phyloP scores from a whole-genome alignment of 2,113 vertebrate genomes.

The Picathartes gymnocephalus region DNA sequence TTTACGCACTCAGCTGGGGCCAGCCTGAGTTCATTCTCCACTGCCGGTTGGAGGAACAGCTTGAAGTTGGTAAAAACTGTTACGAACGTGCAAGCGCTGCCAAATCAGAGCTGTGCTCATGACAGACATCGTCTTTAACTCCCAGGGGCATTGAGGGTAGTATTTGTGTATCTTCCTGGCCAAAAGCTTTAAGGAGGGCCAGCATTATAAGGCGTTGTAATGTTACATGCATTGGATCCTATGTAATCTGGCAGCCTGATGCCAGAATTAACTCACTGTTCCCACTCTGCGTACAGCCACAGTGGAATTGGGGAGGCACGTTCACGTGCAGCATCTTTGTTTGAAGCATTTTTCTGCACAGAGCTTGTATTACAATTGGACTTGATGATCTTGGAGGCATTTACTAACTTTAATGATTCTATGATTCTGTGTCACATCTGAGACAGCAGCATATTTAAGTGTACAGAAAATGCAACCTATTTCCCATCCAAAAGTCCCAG shows the following conservation, averaged over 20 bases:
- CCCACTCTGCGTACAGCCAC: neutral
- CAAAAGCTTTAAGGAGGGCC: neutral
- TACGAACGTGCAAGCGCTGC: neutral
- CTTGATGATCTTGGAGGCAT: neutral
- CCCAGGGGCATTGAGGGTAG: neutral
- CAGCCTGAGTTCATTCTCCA: conserved; percentile 15
- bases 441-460: neutral
- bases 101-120: neutral
- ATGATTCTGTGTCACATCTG: neutral
- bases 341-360: neutral
- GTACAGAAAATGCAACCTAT: neutral
- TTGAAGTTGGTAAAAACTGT: conserved; percentile 47
- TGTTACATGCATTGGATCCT: neutral
- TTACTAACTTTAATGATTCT: neutral
- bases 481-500: neutral
- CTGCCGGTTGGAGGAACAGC: conserved; percentile 5
- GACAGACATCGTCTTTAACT: neutral
- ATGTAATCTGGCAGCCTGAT: neutral
- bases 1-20: conserved; percentile 17
- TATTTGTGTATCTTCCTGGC: neutral
- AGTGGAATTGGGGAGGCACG: neutral
- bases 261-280: neutral
- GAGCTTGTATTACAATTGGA: neutral
- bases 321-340: neutral
- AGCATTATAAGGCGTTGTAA: neutral